phyloP scores from a whole-genome alignment of 1,140 invertebrate species.

The Caenorhabditis latens region DNA sequence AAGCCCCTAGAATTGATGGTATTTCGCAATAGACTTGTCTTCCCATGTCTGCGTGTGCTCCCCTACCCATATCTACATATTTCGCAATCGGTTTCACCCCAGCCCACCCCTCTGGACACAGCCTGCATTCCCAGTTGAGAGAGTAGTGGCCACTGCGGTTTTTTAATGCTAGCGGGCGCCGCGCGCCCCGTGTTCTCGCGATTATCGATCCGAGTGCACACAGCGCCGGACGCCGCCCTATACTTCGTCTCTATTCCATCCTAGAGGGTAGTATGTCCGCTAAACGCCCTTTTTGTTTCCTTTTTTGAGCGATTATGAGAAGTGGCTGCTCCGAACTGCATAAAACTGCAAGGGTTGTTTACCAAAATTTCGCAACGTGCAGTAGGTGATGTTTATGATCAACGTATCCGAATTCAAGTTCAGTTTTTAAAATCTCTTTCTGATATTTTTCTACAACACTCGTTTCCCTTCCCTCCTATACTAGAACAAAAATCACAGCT shows the following conservation, averaged over 20 bases:
- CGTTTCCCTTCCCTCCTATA: not conserved
- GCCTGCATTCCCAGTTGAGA: not conserved
- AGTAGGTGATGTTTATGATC: not conserved
- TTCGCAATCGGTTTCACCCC: conserved; percentile 31
- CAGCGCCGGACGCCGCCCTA: not conserved
- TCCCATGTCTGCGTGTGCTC: not conserved
- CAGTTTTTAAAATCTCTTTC: too few species aligned
- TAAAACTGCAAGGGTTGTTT: not conserved
- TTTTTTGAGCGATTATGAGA: conserved; percentile 9
- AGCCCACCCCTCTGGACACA: conserved; percentile 4
- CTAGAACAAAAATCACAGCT: conserved; percentile 1
- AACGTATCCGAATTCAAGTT: too few species aligned
- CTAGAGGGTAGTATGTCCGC: not conserved
- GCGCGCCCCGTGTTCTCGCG: conserved; percentile 47
- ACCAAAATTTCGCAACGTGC: not conserved
- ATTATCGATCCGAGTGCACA: conserved; percentile 53
- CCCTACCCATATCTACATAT: conserved; percentile 34
- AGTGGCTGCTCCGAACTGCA: not conserved
- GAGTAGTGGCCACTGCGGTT: conserved; percentile 49
- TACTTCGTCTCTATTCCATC: not conserved
- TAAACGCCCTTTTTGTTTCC: not conserved
- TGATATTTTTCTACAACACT: too few species aligned
- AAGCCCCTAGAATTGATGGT: not conserved
- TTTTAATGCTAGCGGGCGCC: conserved; percentile 50
- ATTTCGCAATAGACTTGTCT: conserved; percentile 10